Base-by-base conservation (phyloP, 2,797 vertebrate genomes). In the Spinus olivaceus region DNA sequence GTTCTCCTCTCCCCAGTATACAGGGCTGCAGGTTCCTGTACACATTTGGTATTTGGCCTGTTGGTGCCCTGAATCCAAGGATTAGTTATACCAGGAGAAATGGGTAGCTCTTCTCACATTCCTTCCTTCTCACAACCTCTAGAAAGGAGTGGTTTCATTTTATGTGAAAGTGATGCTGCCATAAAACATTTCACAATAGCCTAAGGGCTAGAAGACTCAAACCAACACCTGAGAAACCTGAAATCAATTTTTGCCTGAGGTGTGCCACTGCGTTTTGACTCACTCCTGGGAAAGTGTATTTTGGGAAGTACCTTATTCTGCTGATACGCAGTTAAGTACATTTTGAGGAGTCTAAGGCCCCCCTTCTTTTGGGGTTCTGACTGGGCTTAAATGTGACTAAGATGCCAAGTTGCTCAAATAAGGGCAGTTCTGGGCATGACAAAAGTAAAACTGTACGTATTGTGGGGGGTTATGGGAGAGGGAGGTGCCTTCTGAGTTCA, bases 401-500 rank as follows among this genome's bases (percentile, higher is more conserved):
- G 71, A 67, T n/a, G 72, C 53, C 12, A 71, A 22, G 39, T 59
- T 94, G 65, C 70, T 91, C 61, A 96, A 94, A 59, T 59, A 61
- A 91, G 16, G 70, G 63, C 85, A 71, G 70, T 79, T 96, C 94
- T 86, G 73, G 91, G 87, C 95, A 91, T 17, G 90, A 90, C 57
- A 33, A 47, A 91, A 87, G 35, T 42, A 69, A 78, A 94, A 78
- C n/a, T 25, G 25, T 59, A 79, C 63, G 72, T 83, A 51, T 44
- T 49, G 57, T 74, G 57, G 81, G 50, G 61, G 86, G 42, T 91
- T 92, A 53, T 4, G 5, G 0, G 73, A 81, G 88, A 92, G 85
- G 96, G 91, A 94, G 90, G 82, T 61, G 69, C 71, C 79, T 91
- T 86, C 65, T 92, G 53, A 54, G 94, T 96, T 96, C 27, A 86